phyloP scores from a whole-genome alignment of 2,888 invertebrate genomes.

The Ormyrus nitidulus region DNA sequence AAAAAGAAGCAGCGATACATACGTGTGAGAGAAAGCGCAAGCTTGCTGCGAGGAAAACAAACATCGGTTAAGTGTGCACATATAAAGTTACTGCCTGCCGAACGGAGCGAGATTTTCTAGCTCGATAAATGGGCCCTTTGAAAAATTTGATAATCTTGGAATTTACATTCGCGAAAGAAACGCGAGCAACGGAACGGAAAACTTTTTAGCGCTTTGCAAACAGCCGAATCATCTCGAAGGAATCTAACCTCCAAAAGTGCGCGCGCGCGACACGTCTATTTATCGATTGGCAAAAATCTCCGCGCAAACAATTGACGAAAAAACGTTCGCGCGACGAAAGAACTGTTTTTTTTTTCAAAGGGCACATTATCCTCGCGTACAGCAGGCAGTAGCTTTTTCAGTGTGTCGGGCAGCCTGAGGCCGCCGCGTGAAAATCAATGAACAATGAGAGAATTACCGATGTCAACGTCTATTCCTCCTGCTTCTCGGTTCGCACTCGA shows the following conservation, averaged over 20 bases:
- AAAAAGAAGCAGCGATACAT: conserved; percentile 7
- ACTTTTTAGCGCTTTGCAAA: no score
- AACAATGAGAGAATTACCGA: no score
- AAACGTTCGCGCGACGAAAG: not conserved
- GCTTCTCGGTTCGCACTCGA: no score
- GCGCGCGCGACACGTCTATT: not conserved
- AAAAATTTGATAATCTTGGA: not conserved
- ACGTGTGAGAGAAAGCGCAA: conserved; percentile 27
- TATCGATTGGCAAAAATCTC: not conserved
- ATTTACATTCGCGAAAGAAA: no score
- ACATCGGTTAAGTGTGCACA: not conserved
- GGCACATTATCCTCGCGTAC: not conserved
- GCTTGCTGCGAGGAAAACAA: conserved; percentile 17
- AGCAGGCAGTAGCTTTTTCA: not conserved
- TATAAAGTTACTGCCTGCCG: not conserved
- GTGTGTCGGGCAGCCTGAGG: not conserved
- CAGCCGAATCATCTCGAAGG: conserved; percentile 41
- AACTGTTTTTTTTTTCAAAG: not conserved
- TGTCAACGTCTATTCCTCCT: no score
- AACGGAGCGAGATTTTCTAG: not conserved
- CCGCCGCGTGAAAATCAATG: not conserved
- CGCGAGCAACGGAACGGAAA: no score
- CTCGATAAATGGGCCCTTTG: not conserved
- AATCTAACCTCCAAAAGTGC: conserved; percentile 38
- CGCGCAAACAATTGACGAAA: not conserved